phyloP scores from a whole-genome alignment of 2,113 vertebrate genomes.

The Coryphaenoides rupestris region DNA sequence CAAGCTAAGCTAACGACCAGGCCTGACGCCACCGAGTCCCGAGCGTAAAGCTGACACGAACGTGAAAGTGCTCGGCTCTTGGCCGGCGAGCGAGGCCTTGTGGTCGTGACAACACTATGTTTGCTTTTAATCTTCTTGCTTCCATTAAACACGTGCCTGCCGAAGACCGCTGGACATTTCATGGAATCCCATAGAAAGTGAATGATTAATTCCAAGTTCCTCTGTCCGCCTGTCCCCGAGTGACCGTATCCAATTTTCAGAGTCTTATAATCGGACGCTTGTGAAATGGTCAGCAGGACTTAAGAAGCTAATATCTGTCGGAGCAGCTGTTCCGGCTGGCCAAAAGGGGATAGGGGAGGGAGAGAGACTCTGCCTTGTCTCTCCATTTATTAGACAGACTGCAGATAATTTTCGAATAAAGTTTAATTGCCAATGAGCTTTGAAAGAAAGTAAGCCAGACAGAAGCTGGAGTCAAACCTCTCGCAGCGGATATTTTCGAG shows the following conservation, averaged over 20 bases:
- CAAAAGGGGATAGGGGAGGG: conserved; percentile 16
- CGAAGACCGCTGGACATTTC: conserved; percentile 55
- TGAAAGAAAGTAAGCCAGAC: conserved; percentile 44
- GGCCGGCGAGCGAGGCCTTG: conserved; percentile 27
- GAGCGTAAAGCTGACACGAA: conserved; percentile 75
- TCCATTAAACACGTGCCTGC: conserved; percentile 57
- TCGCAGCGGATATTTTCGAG: conserved; percentile 39
- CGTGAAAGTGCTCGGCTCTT: conserved; percentile 64
- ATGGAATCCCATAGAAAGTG: conserved; percentile 69
- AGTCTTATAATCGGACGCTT: conserved; percentile 59
- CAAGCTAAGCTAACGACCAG: conserved; percentile 54
- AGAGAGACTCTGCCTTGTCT: conserved; percentile 42
- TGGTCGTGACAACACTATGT: conserved; percentile 68
- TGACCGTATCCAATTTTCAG: conserved; percentile 72
- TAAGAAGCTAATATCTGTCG: conserved; percentile 57
- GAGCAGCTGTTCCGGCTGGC: conserved; percentile 46
- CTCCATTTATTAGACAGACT: conserved; percentile 52
- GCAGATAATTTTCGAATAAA: conserved; percentile 56
- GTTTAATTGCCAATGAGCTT: conserved; percentile 56
- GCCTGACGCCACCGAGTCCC: conserved; percentile 48
- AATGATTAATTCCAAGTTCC: conserved; percentile 65
- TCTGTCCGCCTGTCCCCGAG: conserved; percentile 61
- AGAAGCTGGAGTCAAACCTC: conserved; percentile 39
- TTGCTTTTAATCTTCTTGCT: conserved; percentile 78
- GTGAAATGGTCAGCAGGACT: conserved; percentile 53